Evolutionary conservation across 1,140 invertebrate species (phyloP).

Genomic region (Amphibalanus amphitrite): DNA sequence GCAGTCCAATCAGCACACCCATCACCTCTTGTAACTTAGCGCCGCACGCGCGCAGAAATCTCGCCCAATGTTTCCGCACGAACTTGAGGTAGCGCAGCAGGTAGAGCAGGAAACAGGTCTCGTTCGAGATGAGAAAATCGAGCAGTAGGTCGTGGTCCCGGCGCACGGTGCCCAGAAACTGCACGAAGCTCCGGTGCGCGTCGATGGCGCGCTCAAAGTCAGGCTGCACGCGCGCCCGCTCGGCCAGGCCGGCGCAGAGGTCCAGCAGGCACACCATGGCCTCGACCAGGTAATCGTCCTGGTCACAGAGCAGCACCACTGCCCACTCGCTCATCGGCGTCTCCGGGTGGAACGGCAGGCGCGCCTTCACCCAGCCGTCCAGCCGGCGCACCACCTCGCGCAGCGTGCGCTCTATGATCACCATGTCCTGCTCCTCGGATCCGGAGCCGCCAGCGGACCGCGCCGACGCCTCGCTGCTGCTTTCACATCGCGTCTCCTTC

Average conservation of each 20-base stretch:
- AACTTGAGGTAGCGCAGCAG: slow-evolving; percentile 69
- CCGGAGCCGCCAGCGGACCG: neutral
- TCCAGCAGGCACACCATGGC: slow-evolving; percentile 81
- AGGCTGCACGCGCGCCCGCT: slow-evolving; percentile 42
- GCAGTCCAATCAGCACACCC: slow-evolving; percentile 57
- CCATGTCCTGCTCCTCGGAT: slow-evolving; percentile 41
- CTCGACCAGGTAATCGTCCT: slow-evolving; percentile 77
- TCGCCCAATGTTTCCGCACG: slow-evolving; percentile 58
- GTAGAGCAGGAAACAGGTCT: slow-evolving; percentile 32
- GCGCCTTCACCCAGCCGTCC: slow-evolving; percentile 59
- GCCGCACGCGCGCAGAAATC: slow-evolving; percentile 57
- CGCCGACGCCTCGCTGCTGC: slow-evolving; percentile 25
- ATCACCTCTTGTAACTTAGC: slow-evolving; percentile 57
- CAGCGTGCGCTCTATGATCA: slow-evolving; percentile 55
- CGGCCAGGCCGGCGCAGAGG: slow-evolving; percentile 56
- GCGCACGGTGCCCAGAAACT: slow-evolving; percentile 36
- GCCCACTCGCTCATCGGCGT: slow-evolving; percentile 70
- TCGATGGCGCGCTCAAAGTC: slow-evolving; percentile 42
- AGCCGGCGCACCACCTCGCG: slow-evolving; percentile 47
- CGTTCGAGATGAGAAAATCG: neutral
- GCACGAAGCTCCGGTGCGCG: slow-evolving; percentile 36
- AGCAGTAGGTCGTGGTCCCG: neutral
- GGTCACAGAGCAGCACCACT: slow-evolving; percentile 69
- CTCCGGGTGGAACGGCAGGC: slow-evolving; percentile 68
- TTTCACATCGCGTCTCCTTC: slow-evolving; percentile 65